Evolutionary conservation across 2,113 vertebrate species (phyloP).

Genomic region (Chelonoidis abingdonii): DNA sequence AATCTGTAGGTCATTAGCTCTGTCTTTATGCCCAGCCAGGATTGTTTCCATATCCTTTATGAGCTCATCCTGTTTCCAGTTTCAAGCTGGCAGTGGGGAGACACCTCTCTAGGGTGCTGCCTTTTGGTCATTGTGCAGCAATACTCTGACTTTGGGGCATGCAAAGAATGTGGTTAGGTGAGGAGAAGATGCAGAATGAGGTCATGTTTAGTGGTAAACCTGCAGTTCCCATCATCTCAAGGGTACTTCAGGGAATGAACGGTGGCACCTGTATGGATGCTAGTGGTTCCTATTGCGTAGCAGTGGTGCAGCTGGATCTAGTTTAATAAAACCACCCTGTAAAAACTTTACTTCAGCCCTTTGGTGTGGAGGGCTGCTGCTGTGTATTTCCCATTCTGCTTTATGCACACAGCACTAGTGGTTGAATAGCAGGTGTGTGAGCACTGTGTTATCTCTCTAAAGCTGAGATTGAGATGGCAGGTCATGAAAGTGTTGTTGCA

Average conservation of each 20-base stretch:
- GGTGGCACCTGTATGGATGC: not conserved
- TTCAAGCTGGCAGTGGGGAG: not conserved
- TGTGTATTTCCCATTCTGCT: not conserved
- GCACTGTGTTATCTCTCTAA: not conserved
- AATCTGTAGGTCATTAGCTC: constrained; percentile 1
- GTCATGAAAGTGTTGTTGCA: not conserved
- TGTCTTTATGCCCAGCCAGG: not conserved
- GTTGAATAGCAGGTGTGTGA: constrained; percentile 24
- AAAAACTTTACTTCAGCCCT: not conserved
- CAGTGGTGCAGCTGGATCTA: not conserved
- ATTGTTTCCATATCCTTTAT: constrained; percentile 10
- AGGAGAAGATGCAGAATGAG: not conserved
- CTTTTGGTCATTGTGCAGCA: not conserved
- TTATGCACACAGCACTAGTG: accelerated
- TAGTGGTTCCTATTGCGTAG: not conserved
- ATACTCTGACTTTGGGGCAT: not conserved
- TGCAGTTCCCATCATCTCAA: not conserved
- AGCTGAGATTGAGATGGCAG: not conserved
- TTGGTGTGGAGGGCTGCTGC: not conserved
- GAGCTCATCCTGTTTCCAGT: not conserved
- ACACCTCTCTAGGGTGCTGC: not conserved
- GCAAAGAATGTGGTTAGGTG: not conserved
- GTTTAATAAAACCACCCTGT: not conserved
- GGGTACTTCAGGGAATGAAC: not conserved
- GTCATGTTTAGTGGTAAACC: not conserved